These are phyloP conservation scores for Isurus oxyrinchus DNA, from an alignment of 2,113 vertebrate species.

Conservation along the genomic window DNA sequence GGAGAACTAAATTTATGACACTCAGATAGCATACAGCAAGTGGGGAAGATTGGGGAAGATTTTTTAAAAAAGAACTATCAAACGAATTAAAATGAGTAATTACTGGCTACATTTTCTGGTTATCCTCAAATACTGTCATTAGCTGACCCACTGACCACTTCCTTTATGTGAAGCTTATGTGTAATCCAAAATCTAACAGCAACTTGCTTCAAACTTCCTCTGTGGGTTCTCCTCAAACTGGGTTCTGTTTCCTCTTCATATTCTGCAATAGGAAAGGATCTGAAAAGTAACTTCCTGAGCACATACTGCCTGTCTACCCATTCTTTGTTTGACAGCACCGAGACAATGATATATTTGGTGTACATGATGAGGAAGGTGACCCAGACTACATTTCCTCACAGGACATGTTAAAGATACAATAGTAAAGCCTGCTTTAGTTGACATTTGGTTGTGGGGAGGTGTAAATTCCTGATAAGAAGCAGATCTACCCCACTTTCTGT, in stretches of 20 bases:
- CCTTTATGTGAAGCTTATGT: slow-evolving; percentile 58
- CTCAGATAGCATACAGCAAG: neutral
- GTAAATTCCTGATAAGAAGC: slow-evolving; percentile 59
- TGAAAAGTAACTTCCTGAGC: slow-evolving; percentile 67
- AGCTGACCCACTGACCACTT: slow-evolving; percentile 54
- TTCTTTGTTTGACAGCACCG: slow-evolving; percentile 66
- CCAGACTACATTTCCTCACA: slow-evolving; percentile 50
- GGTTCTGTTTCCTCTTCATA: slow-evolving; percentile 65
- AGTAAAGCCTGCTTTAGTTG: slow-evolving; percentile 50
- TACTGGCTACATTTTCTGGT: slow-evolving; percentile 13
- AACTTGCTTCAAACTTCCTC: slow-evolving; percentile 70
- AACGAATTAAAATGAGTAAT: slow-evolving; percentile 9
- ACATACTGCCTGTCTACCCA: slow-evolving; percentile 60
- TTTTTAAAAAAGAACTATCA: neutral
- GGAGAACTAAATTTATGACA: neutral
- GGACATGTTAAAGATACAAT: slow-evolving; percentile 52
- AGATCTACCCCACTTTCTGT: slow-evolving; percentile 48
- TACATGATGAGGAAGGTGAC: slow-evolving; percentile 56
- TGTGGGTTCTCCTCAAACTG: slow-evolving; percentile 55
- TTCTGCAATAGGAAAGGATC: slow-evolving; percentile 59
- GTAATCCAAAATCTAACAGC: slow-evolving; percentile 53
- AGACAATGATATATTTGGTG: slow-evolving; percentile 64
- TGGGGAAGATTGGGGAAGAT: neutral
- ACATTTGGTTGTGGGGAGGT: slow-evolving; percentile 50
- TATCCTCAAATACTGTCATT: slow-evolving; percentile 44